Evolutionary conservation across 2,113 vertebrate genomes (phyloP), one percentile per base, ranked within the genome.

Genomic region (Candoia aspera): DNA sequence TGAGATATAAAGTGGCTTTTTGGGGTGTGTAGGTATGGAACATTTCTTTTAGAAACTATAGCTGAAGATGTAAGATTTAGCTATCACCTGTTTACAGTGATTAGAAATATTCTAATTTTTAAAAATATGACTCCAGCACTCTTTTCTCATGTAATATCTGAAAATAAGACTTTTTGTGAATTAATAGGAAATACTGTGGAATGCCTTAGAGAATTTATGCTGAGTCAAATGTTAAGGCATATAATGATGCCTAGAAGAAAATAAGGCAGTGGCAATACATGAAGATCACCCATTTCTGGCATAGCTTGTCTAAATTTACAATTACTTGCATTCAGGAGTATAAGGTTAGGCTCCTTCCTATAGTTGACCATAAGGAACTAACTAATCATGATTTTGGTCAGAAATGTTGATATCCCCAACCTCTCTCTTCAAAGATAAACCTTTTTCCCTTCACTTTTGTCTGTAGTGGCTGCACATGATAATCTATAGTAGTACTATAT

Each of bases 401-500:
- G 60, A 62, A 62, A 62, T 62, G 24, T 1, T 62, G 60, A 62
- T 62, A 29, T 29, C 24, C 26, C 60, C 29, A 68, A 68, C n/a
- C 29, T n/a, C 62, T 68, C 6, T 68, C 64, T 17, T 33, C 64
- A 29, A 62, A 62, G 24, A 26, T n/a, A 68, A 15, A 68, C 2
- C 0, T 68, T 13, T 68, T 68, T 68, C 12, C 64, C 64, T n/a
- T 68, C 64, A 68, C 64, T 68, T 68, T 68, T 33, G 8, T 91
- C 73, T 86, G 89, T 94, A 89, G 92, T 12, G 12, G 88, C 58
- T 92, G 59, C 92, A 91, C 92, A 86, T 79, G 54, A 0, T 2
- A 87, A 94, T 90, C 94, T 93, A 68, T 58, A 55, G 58, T 59
- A 2, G 54, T 90, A 88, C 90, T 8, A 0, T 68, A 68, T 68